Conservation (phyloP, 1,140 invertebrate genomes). For the Epicauta chinensis region DNA sequence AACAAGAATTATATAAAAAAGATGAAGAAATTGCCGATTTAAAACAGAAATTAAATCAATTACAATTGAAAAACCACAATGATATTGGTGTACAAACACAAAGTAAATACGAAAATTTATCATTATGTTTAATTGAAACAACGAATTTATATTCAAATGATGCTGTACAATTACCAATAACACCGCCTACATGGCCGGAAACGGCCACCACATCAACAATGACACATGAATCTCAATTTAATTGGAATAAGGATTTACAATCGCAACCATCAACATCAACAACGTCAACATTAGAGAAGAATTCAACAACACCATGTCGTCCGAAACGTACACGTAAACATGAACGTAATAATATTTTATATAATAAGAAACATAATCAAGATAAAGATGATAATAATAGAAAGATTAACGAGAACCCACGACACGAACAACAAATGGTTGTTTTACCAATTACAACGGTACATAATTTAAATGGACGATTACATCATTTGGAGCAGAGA, state of each 20-base stretch:
- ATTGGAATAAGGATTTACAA: neutral
- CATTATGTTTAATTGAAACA: conserved; percentile 16
- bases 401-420: neutral
- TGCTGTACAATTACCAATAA: conserved; percentile 16
- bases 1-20: conserved; percentile 45
- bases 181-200: conserved; percentile 1
- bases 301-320: conserved; percentile 30
- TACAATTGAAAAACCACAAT: conserved; percentile 18
- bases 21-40: conserved; percentile 51
- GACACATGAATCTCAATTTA: neutral
- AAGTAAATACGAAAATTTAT: conserved; percentile 24
- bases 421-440: conserved; percentile 24
- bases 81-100: conserved; percentile 28
- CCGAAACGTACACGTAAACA: conserved; percentile 38
- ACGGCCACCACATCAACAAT: neutral
- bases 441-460: conserved; percentile 38
- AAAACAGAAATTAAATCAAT: conserved; percentile 45
- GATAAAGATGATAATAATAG: conserved; percentile 1
- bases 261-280: conserved; percentile 24
- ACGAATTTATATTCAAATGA: conserved; percentile 26
- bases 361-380: conserved; percentile 25
- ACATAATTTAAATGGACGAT: conserved; percentile 45
- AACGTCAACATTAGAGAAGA: conserved; percentile 24
- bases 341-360: conserved; percentile 28
- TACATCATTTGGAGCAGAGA: conserved; percentile 51